Percentiles rank a stretch among this genome's conserved stretches.
phyloP scores from a whole-genome alignment of 2,888 invertebrate genomes.

The Drosophila koepferae region DNA sequence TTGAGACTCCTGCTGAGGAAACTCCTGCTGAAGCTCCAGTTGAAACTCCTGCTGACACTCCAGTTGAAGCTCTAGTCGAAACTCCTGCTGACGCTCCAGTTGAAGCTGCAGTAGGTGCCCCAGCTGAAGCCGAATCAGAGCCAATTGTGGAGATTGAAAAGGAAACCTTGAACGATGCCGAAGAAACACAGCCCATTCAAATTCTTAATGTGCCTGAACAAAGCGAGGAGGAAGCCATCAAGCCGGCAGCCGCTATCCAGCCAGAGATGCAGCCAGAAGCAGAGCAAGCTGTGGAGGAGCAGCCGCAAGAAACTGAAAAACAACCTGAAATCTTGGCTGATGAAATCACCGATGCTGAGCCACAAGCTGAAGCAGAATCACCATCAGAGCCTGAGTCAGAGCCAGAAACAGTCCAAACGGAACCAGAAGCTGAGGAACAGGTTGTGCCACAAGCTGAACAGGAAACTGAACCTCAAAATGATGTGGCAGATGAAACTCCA shows the following conservation, averaged over 20 bases:
- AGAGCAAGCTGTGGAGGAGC: background rate
- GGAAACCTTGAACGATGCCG: conserved; percentile 5
- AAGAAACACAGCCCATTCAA: conserved; percentile 16
- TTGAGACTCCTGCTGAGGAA: background rate
- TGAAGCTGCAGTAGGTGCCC: background rate
- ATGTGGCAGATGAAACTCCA: background rate
- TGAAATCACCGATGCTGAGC: conserved; percentile 10
- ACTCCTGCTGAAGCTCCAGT: background rate
- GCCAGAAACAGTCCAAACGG: background rate
- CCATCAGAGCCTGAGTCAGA: background rate
- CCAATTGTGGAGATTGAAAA: conserved; percentile 1
- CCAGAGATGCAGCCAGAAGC: background rate
- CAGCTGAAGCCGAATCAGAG: conserved; percentile 6
- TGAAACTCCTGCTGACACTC: background rate
- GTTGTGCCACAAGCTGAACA: background rate
- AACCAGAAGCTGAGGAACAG: background rate
- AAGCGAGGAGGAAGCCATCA: background rate
- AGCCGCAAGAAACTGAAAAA: conserved; percentile 10
- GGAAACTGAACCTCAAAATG: background rate
- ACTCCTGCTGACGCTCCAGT: background rate
- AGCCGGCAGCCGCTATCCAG: conserved; percentile 12
- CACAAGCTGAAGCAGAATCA: background rate
- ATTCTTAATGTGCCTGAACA: background rate
- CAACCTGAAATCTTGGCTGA: conserved; percentile 13
- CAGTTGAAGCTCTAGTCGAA: background rate